Base-by-base conservation (phyloP, 1,140 invertebrate species). In the Aethina tumida region DNA sequence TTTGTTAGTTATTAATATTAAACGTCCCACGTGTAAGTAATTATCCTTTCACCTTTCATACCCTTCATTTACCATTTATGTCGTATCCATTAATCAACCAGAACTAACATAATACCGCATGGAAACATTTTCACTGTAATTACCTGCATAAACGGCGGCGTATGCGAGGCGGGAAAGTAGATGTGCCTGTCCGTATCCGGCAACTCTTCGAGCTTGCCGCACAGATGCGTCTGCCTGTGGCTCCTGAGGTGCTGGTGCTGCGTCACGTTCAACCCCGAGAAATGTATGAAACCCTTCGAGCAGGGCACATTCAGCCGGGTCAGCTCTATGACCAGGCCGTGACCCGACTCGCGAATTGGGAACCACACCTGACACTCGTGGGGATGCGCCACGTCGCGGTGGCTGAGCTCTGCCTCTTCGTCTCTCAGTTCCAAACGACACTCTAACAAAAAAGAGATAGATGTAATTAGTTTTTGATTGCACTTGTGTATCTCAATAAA, bases 201-300 rank as follows among this genome's bases (percentile, higher is more conserved):
- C 5, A 77, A 62, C 53, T 78, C 74, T 47, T 79, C 75, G 3
- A 77, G 52, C 49, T 79, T 79, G 1, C 75, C 76, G 53, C 75
- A 77, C 1, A 76, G 47, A 0, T 50, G 40, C 4, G 47, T 26
- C 19, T 48, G 49, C 12, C 38, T 37, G 21, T 47, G 50, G 30
- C 36, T 58, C 41, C 29, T 51, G 30, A 47, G 39, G 22, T 49
- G 35, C 17, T 50, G 37, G n/a, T 52, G 37, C 31, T 49, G 29
- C 13, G 43, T 52, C 3, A 28, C 37, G 36, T 58, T 59, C 7
- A 43, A 20, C 5, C 47, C 51, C 3, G 66, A 60, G 53, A 76
- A 70, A 20, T 68, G 63, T 3, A 77, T 49, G 47, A 64, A 72
- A 15, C 73, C 65, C 10, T 62, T 73, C 18, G 62, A 49, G 56